Conservation (phyloP, 2,113 vertebrate genomes). For the Phalacrocorax aristotelis region DNA sequence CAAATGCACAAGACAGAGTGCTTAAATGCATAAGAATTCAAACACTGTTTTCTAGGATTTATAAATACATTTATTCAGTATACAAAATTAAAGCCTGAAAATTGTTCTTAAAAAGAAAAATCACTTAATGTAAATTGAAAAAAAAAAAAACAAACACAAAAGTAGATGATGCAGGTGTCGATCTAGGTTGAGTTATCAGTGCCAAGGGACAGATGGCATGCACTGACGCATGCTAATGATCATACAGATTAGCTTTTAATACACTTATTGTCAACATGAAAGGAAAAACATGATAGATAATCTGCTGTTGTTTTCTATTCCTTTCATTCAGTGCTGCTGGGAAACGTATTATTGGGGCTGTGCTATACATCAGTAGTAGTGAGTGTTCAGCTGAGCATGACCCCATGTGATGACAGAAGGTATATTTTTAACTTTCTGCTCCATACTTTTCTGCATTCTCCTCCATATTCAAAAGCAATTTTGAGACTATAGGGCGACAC, state of each 20-base stretch:
- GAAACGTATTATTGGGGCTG: background rate
- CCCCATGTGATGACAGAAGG: background rate
- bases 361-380: fast-evolving
- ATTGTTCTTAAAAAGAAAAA: background rate
- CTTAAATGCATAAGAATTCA: background rate
- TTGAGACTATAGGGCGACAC: background rate
- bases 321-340: background rate
- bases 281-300: background rate
- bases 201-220: background rate
- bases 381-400: background rate
- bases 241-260: background rate
- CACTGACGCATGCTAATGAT: background rate
- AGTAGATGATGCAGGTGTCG: background rate
- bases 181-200: background rate
- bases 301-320: background rate
- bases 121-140: background rate
- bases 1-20: background rate
- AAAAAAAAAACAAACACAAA: background rate
- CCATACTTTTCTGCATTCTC: background rate
- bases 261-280: background rate
- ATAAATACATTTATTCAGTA: background rate
- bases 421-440: background rate
- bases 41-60: background rate
- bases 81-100: background rate
- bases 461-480: background rate